Base-by-base conservation (phyloP, 1,140 invertebrate genomes). In the Drosophila leontia region DNA sequence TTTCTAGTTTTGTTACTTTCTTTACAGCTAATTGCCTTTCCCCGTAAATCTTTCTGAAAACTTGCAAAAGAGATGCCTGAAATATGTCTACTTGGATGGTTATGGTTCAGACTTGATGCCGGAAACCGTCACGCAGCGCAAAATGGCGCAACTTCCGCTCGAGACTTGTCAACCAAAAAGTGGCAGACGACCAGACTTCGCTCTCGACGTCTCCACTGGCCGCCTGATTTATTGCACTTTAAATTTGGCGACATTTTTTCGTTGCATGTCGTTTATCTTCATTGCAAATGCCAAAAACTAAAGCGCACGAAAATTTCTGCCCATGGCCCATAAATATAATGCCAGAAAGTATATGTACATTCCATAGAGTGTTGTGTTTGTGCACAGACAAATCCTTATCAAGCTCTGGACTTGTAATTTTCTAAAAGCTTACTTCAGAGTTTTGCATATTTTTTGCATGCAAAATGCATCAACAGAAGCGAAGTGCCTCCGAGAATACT, bases 251-350 rank as follows among this genome's bases (percentile, higher is more conserved):
- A 78, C 80, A 69, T 78, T 90, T 84, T 88, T 51, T 70, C 34
- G 59, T 71, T 88, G 84, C 65, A 84, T 88, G 74, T 88, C 84
- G 84, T 88, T 84, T 84, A 87, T 87, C 84, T 87, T 87, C 84
- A 87, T 87, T 87, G 84, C 80, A 77, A 78, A 70, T 83, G 83
- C 77, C 84, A 80, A 77, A 75, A 80, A 80, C 77, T 63, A 82
- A 79, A 75, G 68, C 69, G 64, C n/a, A 42, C 35, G 42, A 26
- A 34, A 61, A 56, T 59, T 57, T 50, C 67, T 50, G 35, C 51
- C 51, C 69, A 71, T 37, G 15, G 67, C 58, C 65, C 64, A 64
- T 60, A 57, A 61, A 70, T 59, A 64, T 41, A 55, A 48, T 48
- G 44, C 19, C 57, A 29, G 34, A 19, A 69, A 51, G 50, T 65